A percentile compares a stretch with the other conserved stretches of the same genome.
Evolutionary conservation across 2,888 invertebrate species (phyloP).

Genomic region (Melanchra persicariae): DNA sequence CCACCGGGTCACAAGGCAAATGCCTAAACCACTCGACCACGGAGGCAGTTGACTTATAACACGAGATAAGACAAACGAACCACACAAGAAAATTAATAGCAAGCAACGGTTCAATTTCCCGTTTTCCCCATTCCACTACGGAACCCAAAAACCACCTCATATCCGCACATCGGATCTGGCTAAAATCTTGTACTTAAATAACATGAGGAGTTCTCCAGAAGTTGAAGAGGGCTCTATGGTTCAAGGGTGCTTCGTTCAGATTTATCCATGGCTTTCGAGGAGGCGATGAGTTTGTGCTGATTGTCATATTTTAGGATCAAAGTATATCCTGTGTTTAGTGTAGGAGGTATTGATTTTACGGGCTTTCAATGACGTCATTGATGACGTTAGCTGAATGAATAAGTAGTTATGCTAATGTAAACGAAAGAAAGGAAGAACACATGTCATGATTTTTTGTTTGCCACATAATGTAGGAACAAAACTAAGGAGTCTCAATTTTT

Average conservation of each 20-base stretch:
- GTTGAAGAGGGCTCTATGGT: constrained; percentile 61
- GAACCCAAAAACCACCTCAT: constrained; percentile 30
- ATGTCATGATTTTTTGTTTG: no score
- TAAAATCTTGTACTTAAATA: constrained; percentile 67
- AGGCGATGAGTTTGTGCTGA: constrained; percentile 58
- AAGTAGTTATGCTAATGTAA: no score
- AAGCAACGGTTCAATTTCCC: no score
- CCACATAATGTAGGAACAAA: no score
- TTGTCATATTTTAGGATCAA: constrained; percentile 60
- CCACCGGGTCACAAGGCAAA: no score
- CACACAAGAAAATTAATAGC: neutral
- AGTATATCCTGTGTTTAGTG: constrained; percentile 36
- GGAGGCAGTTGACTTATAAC: no score
- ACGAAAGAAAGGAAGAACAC: no score
- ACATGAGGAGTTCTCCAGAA: constrained; percentile 55
- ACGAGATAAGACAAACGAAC: neutral
- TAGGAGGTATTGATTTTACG: constrained; percentile 23
- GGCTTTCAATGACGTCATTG: neutral
- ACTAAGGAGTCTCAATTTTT: no score
- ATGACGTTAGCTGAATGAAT: no score
- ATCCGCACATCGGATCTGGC: constrained; percentile 55
- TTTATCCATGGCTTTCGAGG: constrained; percentile 71
- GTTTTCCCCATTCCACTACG: neutral
- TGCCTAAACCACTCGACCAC: no score
- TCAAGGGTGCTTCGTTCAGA: constrained; percentile 67